Conservation (phyloP, 2,888 invertebrate genomes). For the Patella caerulea region DNA sequence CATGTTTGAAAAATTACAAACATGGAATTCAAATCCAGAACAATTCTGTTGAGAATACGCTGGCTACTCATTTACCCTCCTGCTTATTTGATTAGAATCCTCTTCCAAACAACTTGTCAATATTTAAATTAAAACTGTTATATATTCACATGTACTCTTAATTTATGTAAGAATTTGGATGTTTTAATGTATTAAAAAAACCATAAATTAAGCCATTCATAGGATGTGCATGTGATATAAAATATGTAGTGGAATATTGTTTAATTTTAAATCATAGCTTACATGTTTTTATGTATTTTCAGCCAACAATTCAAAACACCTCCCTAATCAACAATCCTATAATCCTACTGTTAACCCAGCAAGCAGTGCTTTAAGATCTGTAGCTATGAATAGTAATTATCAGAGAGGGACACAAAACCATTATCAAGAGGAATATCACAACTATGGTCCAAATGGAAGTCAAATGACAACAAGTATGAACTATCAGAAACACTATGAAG, state of each 20-base stretch:
- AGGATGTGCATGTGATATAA: slow-evolving; percentile 4
- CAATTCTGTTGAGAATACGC: too few species aligned
- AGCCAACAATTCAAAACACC: slow-evolving; percentile 18
- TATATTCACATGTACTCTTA: not conserved
- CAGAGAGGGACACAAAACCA: slow-evolving; percentile 40
- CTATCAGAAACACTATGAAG: slow-evolving; percentile 33
- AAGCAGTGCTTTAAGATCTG: slow-evolving; percentile 41
- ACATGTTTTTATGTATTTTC: slow-evolving; percentile 16
- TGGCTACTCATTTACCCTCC: too few species aligned
- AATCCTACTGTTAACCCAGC: slow-evolving; percentile 43
- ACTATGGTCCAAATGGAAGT: slow-evolving; percentile 36
- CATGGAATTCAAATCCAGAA: too few species aligned
- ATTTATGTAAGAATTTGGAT: not conserved
- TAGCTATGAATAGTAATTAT: slow-evolving; percentile 41
- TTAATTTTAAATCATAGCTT: not conserved
- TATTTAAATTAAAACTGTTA: too few species aligned
- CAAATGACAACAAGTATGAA: slow-evolving; percentile 32
- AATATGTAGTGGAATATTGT: slow-evolving; percentile 6
- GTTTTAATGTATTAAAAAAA: not conserved
- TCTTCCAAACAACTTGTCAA: too few species aligned
- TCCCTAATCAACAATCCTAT: slow-evolving; percentile 14
- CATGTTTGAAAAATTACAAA: too few species aligned
- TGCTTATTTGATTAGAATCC: too few species aligned
- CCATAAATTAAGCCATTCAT: not conserved
- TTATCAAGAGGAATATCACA: slow-evolving; percentile 44